These are phyloP conservation scores for Chloroceryle inda DNA, from an alignment of 2,797 vertebrate species.

Conservation along the genomic window DNA sequence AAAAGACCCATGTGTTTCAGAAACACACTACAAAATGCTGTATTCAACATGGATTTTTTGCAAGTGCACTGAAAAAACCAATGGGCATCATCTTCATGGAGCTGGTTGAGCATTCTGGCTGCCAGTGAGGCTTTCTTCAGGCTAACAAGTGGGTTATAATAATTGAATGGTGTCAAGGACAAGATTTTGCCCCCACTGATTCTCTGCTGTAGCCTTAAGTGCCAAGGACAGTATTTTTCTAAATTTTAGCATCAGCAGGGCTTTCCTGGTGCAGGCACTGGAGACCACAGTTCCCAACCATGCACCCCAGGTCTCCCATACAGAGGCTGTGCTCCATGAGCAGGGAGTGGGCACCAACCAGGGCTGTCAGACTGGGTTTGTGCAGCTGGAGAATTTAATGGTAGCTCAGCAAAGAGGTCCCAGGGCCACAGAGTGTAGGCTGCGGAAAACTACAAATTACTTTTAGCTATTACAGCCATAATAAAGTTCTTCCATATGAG, in stretches of 20 bases:
- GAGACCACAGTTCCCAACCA: background rate
- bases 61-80: background rate
- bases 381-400: background rate
- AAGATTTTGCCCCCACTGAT: background rate
- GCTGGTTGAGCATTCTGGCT: background rate
- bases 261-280: background rate
- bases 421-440: rapidly evolving
- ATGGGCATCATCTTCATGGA: background rate
- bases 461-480: background rate
- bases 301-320: background rate
- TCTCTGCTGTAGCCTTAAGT: background rate
- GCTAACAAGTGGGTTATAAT: background rate
- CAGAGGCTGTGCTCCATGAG: rapidly evolving
- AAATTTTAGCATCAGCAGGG: background rate
- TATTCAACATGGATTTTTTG: background rate
- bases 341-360: background rate
- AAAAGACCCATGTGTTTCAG: background rate
- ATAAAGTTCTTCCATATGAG: background rate
- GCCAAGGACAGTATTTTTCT: background rate
- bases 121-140: background rate
- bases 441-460: background rate
- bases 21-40: background rate
- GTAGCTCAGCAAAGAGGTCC: no score
- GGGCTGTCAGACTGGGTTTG: rapidly evolving
- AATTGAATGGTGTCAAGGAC: background rate